These are phyloP conservation scores for Cepaea hortensis DNA, from an alignment of 2,888 invertebrate genomes.

Conservation along the genomic window DNA sequence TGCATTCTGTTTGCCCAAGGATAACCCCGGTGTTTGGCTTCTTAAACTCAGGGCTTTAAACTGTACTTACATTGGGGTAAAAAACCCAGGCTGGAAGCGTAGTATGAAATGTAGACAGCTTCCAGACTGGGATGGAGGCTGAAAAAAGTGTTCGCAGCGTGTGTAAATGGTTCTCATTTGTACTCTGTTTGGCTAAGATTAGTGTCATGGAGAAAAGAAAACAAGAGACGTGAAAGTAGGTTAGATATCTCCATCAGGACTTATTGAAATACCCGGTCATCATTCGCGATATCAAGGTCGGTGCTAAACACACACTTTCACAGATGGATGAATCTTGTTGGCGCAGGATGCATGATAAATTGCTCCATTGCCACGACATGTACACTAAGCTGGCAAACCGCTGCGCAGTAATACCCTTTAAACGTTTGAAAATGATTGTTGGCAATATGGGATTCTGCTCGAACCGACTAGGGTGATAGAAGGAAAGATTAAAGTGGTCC, in stretches of 20 bases:
- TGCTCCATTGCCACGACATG: slow-evolving; percentile 17
- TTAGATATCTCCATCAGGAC: neutral
- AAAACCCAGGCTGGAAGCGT: neutral
- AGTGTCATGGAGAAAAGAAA: slow-evolving; percentile 17
- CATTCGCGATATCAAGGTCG: neutral
- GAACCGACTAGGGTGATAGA: neutral
- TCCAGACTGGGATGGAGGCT: neutral
- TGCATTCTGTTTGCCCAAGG: neutral
- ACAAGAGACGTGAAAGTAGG: slow-evolving; percentile 14
- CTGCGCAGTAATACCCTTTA: slow-evolving; percentile 3
- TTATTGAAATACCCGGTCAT: neutral
- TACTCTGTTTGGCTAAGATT: slow-evolving; percentile 12
- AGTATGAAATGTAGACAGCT: neutral
- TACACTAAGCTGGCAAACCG: neutral
- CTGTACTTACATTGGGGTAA: neutral
- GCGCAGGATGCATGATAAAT: slow-evolving; percentile 3
- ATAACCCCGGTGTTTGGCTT: slow-evolving; percentile 23
- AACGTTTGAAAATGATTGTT: neutral
- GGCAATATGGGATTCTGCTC: neutral
- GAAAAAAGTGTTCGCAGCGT: neutral
- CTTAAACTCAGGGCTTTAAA: neutral
- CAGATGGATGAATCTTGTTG: slow-evolving; percentile 14
- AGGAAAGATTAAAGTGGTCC: neutral
- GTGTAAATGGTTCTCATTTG: neutral
- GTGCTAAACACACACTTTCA: slow-evolving; percentile 7